These are phyloP conservation scores for Bellardia bayeri DNA, from an alignment of 2,888 invertebrate species.

Conservation along the genomic window DNA sequence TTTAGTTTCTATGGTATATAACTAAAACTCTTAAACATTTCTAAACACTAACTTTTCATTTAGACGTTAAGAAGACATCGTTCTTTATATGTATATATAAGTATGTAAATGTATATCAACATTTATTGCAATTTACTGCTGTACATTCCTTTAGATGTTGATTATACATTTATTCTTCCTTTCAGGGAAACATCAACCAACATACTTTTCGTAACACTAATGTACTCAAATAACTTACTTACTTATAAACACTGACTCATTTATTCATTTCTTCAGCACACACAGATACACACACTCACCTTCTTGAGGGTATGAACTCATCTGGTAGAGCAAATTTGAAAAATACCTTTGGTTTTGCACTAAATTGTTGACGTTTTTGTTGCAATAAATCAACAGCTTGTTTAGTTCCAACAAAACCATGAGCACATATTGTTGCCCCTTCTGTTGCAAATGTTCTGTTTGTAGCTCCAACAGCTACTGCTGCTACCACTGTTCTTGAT, in stretches of 20 bases:
- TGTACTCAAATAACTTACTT: conserved; percentile 12
- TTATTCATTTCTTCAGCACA: not conserved
- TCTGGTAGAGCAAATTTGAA: conserved; percentile 67
- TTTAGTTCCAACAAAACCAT: conserved; percentile 23
- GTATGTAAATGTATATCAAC: not conserved
- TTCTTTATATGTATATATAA: not conserved
- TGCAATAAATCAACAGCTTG: conserved; percentile 68
- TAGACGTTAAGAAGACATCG: not conserved
- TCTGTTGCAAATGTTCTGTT: conserved; percentile 18
- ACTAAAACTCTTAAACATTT: conserved; percentile 2
- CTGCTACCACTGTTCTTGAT: not conserved
- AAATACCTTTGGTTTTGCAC: conserved; percentile 74
- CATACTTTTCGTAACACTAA: not conserved
- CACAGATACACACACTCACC: conserved; percentile 60
- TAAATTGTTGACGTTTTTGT: conserved; percentile 74
- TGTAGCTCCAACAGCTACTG: not conserved
- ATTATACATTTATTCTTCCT: not conserved
- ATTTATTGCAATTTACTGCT: conserved; percentile 1
- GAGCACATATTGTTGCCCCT: conserved; percentile 26
- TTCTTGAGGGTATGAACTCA: conserved; percentile 70
- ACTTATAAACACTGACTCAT: not conserved
- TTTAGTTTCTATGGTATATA: no score
- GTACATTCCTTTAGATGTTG: not conserved
- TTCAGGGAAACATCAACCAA: not conserved
- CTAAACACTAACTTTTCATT: conserved; percentile 15